Evolutionary conservation across 2,113 vertebrate species (phyloP).

Genomic region (Paraplagusia blochii): DNA sequence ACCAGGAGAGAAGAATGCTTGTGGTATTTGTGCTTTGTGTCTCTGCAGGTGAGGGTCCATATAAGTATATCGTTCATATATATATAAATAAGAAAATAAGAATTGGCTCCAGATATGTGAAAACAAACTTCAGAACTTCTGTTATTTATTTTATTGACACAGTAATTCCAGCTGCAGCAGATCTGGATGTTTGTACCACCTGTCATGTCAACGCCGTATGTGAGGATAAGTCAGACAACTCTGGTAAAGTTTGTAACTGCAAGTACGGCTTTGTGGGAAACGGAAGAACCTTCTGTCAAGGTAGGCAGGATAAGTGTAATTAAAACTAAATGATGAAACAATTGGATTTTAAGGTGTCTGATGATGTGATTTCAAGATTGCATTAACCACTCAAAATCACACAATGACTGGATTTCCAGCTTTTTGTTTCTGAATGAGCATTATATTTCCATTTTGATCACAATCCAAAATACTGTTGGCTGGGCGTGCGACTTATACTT

Average conservation of each 20-base stretch:
- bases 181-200: conserved; percentile 80
- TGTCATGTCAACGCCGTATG: conserved; percentile 88
- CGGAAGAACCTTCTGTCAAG: conserved; percentile 84
- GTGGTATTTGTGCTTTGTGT: conserved; percentile 40
- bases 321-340: no score
- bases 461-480: no score
- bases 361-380: no score
- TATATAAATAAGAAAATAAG: no score
- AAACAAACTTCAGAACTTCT: not conserved
- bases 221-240: conserved; percentile 73
- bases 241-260: conserved; percentile 86
- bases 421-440: no score
- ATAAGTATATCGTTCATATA: no score
- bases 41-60: conserved; percentile 29
- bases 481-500: no score
- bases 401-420: no score
- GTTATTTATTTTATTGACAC: not conserved
- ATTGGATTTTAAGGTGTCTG: no score
- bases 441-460: not conserved
- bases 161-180: conserved; percentile 26
- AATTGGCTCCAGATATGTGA: not conserved
- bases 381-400: no score
- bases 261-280: conserved; percentile 94
- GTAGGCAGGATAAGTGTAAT: conserved; percentile 60
- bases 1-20: conserved; percentile 8